Evolutionary conservation across 2,113 vertebrate species (phyloP), one percentile per base, ranked within the genome.

Genomic region (Garra rufa): DNA sequence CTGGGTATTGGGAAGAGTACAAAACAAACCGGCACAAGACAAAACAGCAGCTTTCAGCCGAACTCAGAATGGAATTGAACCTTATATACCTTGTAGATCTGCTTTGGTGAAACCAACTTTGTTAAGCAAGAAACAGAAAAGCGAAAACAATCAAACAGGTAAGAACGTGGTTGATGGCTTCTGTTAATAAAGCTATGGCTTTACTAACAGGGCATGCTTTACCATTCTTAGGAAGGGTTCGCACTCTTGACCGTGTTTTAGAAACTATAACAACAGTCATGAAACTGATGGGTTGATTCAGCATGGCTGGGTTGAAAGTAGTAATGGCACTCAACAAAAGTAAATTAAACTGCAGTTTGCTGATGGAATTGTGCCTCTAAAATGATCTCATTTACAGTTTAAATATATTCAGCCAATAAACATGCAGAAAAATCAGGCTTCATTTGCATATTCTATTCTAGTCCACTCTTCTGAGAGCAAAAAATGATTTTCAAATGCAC

Each of bases 81-180:
- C 93, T 94, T 95, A 95, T 81, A 70, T 96, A 96, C 95, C 95
- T 96, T 97, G 94, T 89, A 96, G 95, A 92, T 96, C 95, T 95
- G 95, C 95, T 96, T 96, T 97, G 95, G 94, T 95, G 94, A 96
- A 96, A 88, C 93, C 93, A 95, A 96, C 95, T 97, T 96, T 95
- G 96, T 96, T 95, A 94, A 94, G 89, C 94, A 92, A 95, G 90
- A 93, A 89, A 93, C 89, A 92, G 90, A 92, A 94, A 93, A 91
- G 86, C 79, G 92, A 92, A 94, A 87, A 87, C 94, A 94, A 90
- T 95, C 87, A 94, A 93, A 84, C 85, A 95, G 91, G 94, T 96
- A 96, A 96, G 95, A 95, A 93, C 87, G 92, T 94, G 90, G 86
- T 85, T 76, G 88, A 89, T 91, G 88, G 88, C 75, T 85, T 76